phyloP scores from a whole-genome alignment of 2,797 vertebrate genomes.

The Onychomys arenicola region DNA sequence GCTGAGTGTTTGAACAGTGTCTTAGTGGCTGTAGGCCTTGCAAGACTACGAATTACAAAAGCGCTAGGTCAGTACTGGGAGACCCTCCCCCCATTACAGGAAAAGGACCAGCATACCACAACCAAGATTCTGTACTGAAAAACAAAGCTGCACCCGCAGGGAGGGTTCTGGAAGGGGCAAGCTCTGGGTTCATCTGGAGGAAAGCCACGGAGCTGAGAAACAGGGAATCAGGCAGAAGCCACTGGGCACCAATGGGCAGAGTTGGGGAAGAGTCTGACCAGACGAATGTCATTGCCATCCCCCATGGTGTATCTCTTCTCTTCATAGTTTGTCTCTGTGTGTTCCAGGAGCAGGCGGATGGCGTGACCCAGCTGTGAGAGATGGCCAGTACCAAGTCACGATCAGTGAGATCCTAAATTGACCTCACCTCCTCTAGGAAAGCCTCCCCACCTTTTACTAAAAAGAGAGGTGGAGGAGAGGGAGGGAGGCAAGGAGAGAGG shows the following conservation, averaged over 20 bases:
- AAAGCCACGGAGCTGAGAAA: not conserved
- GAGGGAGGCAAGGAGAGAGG: not conserved
- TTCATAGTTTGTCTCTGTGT: conserved; percentile 90
- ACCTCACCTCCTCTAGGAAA: not conserved
- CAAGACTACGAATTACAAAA: not conserved
- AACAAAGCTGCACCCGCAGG: not conserved
- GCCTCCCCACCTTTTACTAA: not conserved
- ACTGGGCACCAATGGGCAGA: not conserved
- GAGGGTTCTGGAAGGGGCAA: not conserved
- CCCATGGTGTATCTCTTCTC: conserved; percentile 90
- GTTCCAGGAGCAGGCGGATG: conserved; percentile 91
- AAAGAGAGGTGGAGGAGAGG: too few species aligned
- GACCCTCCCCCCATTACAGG: too few species aligned
- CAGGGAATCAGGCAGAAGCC: rapidly evolving
- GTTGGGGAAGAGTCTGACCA: not conserved
- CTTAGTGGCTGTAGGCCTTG: not conserved
- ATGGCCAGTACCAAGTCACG: rapidly evolving
- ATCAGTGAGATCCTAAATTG: rapidly evolving
- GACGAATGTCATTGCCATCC: conserved; percentile 82
- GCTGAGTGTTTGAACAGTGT: not conserved
- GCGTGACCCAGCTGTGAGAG: conserved; percentile 89
- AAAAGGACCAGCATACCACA: not conserved
- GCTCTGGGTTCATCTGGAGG: not conserved
- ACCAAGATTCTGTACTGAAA: not conserved
- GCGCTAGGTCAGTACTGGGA: too few species aligned